Base-by-base conservation (phyloP, 1,140 invertebrate species). In the Vanessa atalanta region DNA sequence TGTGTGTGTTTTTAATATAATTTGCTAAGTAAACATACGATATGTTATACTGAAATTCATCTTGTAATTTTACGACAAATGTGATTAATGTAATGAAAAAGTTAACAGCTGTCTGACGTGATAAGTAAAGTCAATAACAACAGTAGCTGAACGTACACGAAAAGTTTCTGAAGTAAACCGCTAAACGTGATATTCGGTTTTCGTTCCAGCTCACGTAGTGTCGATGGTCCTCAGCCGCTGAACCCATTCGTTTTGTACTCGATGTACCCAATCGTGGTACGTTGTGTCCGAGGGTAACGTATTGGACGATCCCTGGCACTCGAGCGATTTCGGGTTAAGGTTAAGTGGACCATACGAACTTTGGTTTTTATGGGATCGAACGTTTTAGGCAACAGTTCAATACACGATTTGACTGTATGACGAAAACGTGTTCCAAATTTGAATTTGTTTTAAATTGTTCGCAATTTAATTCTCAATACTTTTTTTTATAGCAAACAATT, bases 271-370 rank as follows among this genome's bases (percentile, higher is more conserved):
- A 60, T 60, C 26, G 55, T 55, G 16, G 53, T 60, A 31, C n/a
- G 53, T 47, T 67, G 65, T 67, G 31, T 31, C 37, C 50, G 65
- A 20, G 31, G 51, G 31, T 67, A 67, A 67, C 65, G 55, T 67
- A 67, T 67, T 67, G 65, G 55, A 60, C n/a, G 50, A 55, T 53
- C 31, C 51, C 65, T 51, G 23, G 64, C 47, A 55, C 65, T 67
- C 23, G 50, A 67, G 48, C n/a, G 65, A 14, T 47, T 12, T 23
- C 13, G 16, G 47, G 48, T 53, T 66, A 51, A 37, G 66, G 51
- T 57, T 57, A 57, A 55, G 53, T 57, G 37, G 51, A 53, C 26
- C 51, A 47, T 57, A 43, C 51, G 65, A 53, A 66, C 13, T 66
- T 66, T 51, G n/a, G 50, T 31, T 57, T 57, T 37, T 26, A 47